These are phyloP conservation scores for Rostratula benghalensis DNA, from an alignment of 2,113 vertebrate species.

Conservation along the genomic window DNA sequence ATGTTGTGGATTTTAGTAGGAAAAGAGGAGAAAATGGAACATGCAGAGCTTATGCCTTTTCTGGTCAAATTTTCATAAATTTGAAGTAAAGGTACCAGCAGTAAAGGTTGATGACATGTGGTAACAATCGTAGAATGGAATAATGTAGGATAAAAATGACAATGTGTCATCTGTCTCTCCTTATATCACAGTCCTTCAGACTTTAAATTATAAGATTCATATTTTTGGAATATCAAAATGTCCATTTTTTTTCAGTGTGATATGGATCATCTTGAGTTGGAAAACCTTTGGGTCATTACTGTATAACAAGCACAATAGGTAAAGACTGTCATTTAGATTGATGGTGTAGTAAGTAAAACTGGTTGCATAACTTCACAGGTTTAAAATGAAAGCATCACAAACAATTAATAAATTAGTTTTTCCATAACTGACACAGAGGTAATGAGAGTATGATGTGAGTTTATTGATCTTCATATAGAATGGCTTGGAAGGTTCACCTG, in stretches of 20 bases:
- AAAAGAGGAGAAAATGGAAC: neutral
- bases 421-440: neutral
- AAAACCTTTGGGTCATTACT: neutral
- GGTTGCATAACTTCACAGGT: neutral
- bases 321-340: neutral
- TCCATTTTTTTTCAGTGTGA: neutral
- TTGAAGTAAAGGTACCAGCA: neutral
- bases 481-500: neutral
- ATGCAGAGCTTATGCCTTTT: neutral
- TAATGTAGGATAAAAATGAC: neutral
- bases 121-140: neutral
- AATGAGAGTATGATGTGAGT: neutral
- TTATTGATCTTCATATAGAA: neutral
- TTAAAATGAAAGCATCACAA: neutral
- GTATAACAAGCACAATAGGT: neutral
- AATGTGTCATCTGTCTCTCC: neutral
- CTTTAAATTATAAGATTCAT: neutral
- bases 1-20: neutral
- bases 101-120: neutral
- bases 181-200: neutral
- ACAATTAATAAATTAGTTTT: neutral
- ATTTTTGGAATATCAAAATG: neutral
- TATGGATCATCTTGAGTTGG: neutral
- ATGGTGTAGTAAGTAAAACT: neutral
- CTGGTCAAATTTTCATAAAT: neutral